Evolutionary conservation across 2,888 invertebrate genomes (phyloP).

Genomic region (Neocrepidodera transversa): DNA sequence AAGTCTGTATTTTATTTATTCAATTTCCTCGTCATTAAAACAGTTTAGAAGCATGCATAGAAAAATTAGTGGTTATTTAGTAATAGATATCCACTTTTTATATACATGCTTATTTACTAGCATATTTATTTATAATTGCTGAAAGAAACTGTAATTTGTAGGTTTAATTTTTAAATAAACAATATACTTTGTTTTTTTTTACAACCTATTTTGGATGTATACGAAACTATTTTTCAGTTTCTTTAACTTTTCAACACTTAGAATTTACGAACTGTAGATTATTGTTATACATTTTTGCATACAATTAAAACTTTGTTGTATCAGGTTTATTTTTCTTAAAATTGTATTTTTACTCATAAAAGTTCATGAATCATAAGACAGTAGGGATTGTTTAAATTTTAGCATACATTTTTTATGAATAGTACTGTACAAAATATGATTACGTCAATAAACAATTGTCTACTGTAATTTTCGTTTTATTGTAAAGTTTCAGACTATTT

Average conservation of each 20-base stretch:
- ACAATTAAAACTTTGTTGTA: background rate
- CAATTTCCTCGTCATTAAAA: background rate
- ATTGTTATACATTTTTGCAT: conserved; percentile 1
- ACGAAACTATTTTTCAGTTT: conserved; percentile 3
- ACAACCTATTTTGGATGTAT: background rate
- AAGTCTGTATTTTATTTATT: conserved; percentile 21
- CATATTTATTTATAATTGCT: conserved; percentile 6
- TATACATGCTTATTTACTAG: background rate
- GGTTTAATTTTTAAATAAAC: conserved; percentile 8
- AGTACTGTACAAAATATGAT: conserved; percentile 44
- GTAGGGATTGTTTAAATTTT: conserved; percentile 43
- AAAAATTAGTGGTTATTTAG: too few species aligned
- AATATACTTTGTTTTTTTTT: conserved; percentile 2
- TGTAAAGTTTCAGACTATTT: too few species aligned
- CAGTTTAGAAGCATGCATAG: background rate
- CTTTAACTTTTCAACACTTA: background rate
- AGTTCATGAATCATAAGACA: conserved; percentile 25
- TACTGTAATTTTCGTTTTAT: conserved; percentile 21
- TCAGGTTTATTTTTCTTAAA: background rate
- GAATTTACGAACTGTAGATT: background rate
- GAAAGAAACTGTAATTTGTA: conserved; percentile 16
- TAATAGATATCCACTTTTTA: too few species aligned
- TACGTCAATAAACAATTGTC: conserved; percentile 49
- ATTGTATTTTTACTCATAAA: background rate
- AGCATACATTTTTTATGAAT: conserved; percentile 48